A percentile compares a stretch with the other conserved stretches of the same genome.
phyloP scores from a whole-genome alignment of 2,113 vertebrate species.

The Coturnix japonica region DNA sequence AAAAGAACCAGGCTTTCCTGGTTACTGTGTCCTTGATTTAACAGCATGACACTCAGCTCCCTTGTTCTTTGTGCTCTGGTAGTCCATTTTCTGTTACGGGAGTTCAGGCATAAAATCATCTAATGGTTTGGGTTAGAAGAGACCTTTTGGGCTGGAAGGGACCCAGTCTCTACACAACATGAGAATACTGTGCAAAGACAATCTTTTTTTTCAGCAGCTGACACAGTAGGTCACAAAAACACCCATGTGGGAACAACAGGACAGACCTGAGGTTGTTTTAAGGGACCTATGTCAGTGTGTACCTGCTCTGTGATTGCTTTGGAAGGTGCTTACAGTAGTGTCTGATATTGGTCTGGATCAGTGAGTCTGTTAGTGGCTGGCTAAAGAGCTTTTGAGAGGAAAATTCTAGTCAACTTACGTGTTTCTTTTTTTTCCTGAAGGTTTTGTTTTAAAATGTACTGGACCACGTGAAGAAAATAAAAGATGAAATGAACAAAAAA shows the following conservation, averaged over 20 bases:
- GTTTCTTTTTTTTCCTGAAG: neutral
- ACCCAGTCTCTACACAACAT: fast-evolving
- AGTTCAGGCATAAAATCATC: fast-evolving
- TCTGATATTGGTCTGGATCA: neutral
- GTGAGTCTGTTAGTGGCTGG: neutral
- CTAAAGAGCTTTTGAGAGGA: neutral
- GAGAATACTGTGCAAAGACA: neutral
- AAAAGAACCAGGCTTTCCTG: neutral
- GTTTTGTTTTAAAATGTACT: neutral
- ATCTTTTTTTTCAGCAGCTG: neutral
- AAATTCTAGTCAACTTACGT: neutral
- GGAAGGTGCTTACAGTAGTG: neutral
- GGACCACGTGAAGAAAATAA: neutral
- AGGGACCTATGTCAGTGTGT: fast-evolving
- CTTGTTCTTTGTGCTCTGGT: neutral
- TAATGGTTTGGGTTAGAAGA: neutral
- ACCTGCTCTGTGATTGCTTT: neutral
- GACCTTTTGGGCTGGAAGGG: no score
- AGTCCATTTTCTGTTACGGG: neutral
- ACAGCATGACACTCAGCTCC: neutral
- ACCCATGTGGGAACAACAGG: neutral
- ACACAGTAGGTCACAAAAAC: neutral
- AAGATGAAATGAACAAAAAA: neutral
- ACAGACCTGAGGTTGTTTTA: neutral
- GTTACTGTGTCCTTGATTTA: neutral